Evolutionary conservation across 2,113 vertebrate genomes (phyloP).

Genomic region (Hippocampus abdominalis): DNA sequence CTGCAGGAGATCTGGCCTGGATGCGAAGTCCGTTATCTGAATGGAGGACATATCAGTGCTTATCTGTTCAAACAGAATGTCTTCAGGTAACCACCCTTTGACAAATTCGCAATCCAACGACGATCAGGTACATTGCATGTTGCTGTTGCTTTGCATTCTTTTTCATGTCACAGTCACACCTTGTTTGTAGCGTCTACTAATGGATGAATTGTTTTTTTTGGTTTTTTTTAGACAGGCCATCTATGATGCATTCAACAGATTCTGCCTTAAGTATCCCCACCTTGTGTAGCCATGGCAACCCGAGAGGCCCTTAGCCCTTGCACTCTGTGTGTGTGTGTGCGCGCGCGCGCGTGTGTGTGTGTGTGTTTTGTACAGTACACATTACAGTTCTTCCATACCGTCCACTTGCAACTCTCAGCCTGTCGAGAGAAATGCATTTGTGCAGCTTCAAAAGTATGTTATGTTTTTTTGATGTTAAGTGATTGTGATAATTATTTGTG

Average conservation of each 20-base stretch:
- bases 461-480: background rate
- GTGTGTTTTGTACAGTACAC: background rate
- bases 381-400: background rate
- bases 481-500: background rate
- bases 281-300: constrained; percentile 14
- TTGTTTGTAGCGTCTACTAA: background rate
- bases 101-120: background rate
- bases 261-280: constrained; percentile 83
- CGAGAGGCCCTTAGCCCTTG: background rate
- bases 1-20: constrained; percentile 96
- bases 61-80: constrained; percentile 97
- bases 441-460: background rate
- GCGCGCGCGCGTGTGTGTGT: background rate
- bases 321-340: background rate
- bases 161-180: background rate
- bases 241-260: constrained; percentile 91
- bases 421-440: background rate
- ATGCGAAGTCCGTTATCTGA: constrained; percentile 91
- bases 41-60: constrained; percentile 93
- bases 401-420: constrained; percentile 4
- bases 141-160: no score
- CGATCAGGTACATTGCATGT: background rate
- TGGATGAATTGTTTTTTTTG: constrained; percentile 10
- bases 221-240: constrained; percentile 82
- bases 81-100: constrained; percentile 79